Evolutionary conservation across 2,797 vertebrate genomes (phyloP).

Genomic region (Cossypha polioptera): DNA sequence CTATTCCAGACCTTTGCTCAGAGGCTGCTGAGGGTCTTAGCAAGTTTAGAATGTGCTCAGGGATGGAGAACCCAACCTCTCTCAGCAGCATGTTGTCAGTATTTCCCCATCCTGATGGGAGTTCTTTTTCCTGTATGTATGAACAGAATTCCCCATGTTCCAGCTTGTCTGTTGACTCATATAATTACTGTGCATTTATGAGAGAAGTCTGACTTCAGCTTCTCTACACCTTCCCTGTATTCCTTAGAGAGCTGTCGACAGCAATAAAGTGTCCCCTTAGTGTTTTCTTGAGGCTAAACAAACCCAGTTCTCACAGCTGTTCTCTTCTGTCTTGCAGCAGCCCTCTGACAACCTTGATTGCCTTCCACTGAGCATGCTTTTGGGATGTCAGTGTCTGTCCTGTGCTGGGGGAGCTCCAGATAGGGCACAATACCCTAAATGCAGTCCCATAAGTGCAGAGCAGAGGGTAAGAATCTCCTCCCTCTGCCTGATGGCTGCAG

Average conservation of each 20-base stretch:
- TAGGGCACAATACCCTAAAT: background rate
- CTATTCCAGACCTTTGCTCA: background rate
- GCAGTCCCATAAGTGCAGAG: background rate
- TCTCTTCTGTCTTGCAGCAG: background rate
- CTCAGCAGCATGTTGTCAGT: background rate
- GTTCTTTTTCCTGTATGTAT: background rate
- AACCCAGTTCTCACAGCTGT: background rate
- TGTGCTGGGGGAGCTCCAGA: background rate
- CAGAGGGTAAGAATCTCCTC: background rate
- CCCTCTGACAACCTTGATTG: background rate
- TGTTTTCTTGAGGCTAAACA: background rate
- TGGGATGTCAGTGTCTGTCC: background rate
- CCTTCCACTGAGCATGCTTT: background rate
- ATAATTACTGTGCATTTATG: background rate
- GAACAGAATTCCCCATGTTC: background rate
- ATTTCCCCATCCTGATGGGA: background rate
- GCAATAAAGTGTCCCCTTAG: background rate
- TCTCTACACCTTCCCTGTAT: background rate
- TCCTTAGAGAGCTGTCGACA: background rate
- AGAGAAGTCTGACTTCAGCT: background rate
- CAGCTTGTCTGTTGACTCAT: background rate
- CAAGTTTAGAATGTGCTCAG: background rate
- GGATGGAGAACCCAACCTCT: background rate
- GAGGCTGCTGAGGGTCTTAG: background rate
- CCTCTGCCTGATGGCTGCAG: background rate